Conservation (phyloP, 2,888 invertebrate species). For the Aphodius granarius region DNA sequence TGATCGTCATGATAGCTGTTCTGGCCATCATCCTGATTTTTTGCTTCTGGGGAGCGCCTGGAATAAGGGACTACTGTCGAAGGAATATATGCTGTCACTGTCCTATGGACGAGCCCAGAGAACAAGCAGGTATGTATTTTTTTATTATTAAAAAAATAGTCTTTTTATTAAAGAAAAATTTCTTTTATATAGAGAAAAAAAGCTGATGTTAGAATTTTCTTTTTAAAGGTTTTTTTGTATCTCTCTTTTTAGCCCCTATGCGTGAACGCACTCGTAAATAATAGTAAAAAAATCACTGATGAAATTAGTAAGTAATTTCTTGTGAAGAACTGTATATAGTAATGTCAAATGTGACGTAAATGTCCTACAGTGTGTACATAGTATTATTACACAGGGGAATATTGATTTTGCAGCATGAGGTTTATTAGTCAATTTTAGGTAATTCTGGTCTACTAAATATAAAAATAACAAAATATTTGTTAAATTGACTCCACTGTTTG, state of each 20-base stretch:
- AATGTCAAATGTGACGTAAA: background rate
- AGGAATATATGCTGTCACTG: constrained; percentile 54
- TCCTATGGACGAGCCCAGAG: constrained; percentile 53
- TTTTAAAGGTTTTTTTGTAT: background rate
- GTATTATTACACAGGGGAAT: background rate
- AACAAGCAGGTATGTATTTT: constrained; percentile 41
- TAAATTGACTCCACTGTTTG: no score
- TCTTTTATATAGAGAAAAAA: background rate
- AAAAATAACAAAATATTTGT: no score
- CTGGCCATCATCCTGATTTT: constrained; percentile 60
- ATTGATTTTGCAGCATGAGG: background rate
- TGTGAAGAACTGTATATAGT: background rate
- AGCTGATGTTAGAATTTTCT: background rate
- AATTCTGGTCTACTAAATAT: no score
- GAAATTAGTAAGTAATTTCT: background rate
- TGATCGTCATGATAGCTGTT: constrained; percentile 60
- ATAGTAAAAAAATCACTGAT: background rate
- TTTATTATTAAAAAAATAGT: background rate
- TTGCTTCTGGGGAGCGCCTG: constrained; percentile 62
- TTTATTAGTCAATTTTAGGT: no score
- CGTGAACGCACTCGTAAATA: background rate
- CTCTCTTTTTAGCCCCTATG: background rate
- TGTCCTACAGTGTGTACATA: background rate
- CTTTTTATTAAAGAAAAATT: background rate
- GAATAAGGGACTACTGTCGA: constrained; percentile 56